Percentiles rank a stretch among this genome's conserved stretches.
These are phyloP conservation scores for Acipenser transmontanus DNA, from an alignment of 2,797 vertebrate species.

Conservation along the genomic window DNA sequence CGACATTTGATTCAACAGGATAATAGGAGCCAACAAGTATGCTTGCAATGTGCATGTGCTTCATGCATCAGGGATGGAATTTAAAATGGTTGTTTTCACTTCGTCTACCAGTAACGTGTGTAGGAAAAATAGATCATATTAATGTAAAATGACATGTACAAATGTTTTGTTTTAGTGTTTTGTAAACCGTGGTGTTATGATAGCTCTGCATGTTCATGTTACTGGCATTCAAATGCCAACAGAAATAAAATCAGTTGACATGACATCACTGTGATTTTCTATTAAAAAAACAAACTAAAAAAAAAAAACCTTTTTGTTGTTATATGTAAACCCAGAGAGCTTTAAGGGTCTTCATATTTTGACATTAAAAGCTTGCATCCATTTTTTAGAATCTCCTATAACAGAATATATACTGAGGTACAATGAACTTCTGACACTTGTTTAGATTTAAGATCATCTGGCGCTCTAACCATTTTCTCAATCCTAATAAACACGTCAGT, in stretches of 20 bases:
- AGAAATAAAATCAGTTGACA: constrained; percentile 19
- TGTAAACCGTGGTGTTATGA: constrained; percentile 38
- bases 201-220: constrained; percentile 39
- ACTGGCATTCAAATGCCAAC: constrained; percentile 29
- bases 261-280: constrained; percentile 24
- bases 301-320: too few relatives aligned
- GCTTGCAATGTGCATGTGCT: constrained; percentile 7
- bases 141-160: constrained; percentile 27
- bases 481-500: too few relatives aligned
- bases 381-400: too few relatives aligned
- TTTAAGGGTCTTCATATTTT: too few relatives aligned
- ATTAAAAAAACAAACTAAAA: neutral
- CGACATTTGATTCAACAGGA: neutral
- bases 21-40: neutral
- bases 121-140: constrained; percentile 12
- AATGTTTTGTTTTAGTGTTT: constrained; percentile 24
- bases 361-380: too few relatives aligned
- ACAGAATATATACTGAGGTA: too few relatives aligned
- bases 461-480: too few relatives aligned
- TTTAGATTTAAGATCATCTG: too few relatives aligned
- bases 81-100: neutral
- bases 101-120: too few relatives aligned
- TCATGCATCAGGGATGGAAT: constrained; percentile 13
- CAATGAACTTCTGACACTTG: too few relatives aligned
- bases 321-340: too few relatives aligned